Evolutionary conservation across 2,113 vertebrate species (phyloP).

Genomic region (Rhinopithecus roxellana): DNA sequence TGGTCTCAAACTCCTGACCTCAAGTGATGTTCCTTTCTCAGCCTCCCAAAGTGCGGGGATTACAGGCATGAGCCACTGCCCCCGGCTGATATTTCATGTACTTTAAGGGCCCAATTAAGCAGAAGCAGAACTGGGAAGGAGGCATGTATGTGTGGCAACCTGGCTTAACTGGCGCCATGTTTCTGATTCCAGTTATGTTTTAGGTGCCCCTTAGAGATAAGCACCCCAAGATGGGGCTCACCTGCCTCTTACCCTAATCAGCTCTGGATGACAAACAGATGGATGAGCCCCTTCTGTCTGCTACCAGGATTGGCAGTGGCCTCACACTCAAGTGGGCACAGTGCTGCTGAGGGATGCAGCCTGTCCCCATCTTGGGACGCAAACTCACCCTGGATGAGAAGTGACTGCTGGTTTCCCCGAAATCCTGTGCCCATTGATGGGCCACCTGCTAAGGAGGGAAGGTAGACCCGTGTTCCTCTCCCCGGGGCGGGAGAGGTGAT

Average conservation of each 20-base stretch:
- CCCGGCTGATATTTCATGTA: too few species aligned
- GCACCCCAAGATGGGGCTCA: neutral
- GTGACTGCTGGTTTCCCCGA: neutral
- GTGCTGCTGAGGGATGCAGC: neutral
- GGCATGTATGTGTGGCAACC: neutral
- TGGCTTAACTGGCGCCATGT: neutral
- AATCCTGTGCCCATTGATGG: neutral
- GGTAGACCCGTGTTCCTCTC: neutral
- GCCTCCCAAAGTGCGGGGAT: too few species aligned
- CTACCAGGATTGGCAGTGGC: neutral
- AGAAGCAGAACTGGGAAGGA: neutral
- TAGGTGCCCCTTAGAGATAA: neutral
- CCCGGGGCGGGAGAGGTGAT: neutral
- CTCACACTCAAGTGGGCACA: neutral
- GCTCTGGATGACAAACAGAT: neutral
- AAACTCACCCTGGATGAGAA: neutral
- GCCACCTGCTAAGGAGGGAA: neutral
- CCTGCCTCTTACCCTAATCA: neutral
- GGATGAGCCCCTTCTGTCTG: neutral
- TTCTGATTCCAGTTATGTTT: neutral
- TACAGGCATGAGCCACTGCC: too few species aligned
- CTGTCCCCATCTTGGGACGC: neutral
- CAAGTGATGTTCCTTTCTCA: too few species aligned
- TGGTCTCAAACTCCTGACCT: too few species aligned
- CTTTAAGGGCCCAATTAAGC: neutral